Evolutionary conservation across 2,113 vertebrate genomes (phyloP).

Genomic region (Spilogale gracilis): DNA sequence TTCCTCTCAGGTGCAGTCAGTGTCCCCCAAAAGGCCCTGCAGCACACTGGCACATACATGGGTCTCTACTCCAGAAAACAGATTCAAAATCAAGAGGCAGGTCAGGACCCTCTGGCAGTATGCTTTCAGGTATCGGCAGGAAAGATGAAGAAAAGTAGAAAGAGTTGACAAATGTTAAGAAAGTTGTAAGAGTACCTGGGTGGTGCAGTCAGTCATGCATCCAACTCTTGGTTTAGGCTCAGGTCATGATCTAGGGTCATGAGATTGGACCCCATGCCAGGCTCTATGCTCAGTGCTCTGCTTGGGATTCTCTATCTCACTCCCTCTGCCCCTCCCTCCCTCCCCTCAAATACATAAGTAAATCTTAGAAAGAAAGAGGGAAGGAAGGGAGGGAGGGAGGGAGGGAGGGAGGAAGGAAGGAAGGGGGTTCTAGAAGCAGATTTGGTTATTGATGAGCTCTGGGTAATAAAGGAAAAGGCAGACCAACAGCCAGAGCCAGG

Average conservation of each 20-base stretch:
- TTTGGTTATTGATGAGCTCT: background rate
- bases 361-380: background rate
- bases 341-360: background rate
- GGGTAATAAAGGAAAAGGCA: background rate
- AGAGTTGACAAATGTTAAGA: background rate
- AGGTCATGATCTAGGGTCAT: background rate
- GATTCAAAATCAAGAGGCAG: background rate
- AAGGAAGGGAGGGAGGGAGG: too few relatives aligned
- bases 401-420: background rate
- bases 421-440: background rate
- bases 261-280: background rate
- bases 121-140: background rate
- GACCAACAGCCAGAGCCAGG: background rate
- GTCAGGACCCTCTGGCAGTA: background rate
- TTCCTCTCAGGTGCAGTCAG: background rate
- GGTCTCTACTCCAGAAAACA: background rate
- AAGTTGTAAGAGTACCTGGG: background rate
- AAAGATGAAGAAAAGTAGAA: background rate
- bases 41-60: background rate
- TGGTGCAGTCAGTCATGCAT: background rate
- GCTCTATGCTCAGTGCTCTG: background rate
- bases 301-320: background rate
- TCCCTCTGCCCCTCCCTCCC: background rate
- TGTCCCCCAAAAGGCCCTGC: accelerated
- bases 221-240: background rate